Evolutionary conservation across 2,113 vertebrate genomes (phyloP).

Genomic region (Bubalus kerabau): DNA sequence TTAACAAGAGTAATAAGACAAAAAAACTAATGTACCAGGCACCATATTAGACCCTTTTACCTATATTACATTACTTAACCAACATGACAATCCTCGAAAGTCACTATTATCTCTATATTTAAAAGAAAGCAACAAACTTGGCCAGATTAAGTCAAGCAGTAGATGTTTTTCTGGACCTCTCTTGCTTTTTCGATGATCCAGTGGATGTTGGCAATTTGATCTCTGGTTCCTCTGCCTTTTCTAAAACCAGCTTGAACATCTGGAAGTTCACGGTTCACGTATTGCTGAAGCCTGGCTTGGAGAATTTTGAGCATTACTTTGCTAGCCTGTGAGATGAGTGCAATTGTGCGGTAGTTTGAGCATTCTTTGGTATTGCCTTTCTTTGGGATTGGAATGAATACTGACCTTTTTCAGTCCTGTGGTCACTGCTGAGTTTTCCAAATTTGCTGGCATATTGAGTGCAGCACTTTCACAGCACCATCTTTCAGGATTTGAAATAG

Average conservation of each 20-base stretch:
- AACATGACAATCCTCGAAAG: neutral
- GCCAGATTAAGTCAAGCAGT: neutral
- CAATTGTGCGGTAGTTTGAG: neutral
- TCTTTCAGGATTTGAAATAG: neutral
- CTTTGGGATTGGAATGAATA: neutral
- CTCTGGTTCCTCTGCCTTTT: neutral
- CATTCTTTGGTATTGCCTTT: neutral
- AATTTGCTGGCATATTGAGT: neutral
- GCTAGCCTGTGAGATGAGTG: neutral
- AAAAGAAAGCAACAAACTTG: neutral
- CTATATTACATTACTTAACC: neutral
- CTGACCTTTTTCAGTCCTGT: neutral
- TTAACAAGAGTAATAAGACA: neutral
- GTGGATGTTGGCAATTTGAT: neutral
- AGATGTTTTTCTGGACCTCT: neutral
- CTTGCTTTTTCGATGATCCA: neutral
- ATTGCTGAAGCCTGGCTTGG: neutral
- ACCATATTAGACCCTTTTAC: neutral
- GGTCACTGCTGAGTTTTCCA: neutral
- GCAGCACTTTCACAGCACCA: neutral
- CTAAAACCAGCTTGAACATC: neutral
- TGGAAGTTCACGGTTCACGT: rapidly evolving
- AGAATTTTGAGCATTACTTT: neutral
- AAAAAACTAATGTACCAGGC: neutral
- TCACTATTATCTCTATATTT: neutral